A percentile compares a stretch with the other conserved stretches of the same genome.
These are phyloP conservation scores for Coecobrya sp. DNA, from an alignment of 2,888 invertebrate species.

Conservation along the genomic window DNA sequence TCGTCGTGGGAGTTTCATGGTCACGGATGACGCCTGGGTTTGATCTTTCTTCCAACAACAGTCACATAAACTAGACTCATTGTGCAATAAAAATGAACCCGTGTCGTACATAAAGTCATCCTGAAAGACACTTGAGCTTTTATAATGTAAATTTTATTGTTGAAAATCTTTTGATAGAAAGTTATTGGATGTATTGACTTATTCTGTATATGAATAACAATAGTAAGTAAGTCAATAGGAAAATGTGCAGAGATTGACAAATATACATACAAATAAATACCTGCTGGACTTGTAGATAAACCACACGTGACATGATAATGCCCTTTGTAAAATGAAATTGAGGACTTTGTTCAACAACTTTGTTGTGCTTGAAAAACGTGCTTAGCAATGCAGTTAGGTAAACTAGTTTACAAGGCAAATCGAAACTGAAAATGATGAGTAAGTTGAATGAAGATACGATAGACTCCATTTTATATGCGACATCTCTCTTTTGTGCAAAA, in stretches of 20 bases:
- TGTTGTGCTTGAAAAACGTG: too few species aligned
- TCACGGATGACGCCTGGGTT: background rate
- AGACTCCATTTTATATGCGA: too few species aligned
- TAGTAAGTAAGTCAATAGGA: too few species aligned
- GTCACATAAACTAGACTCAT: background rate
- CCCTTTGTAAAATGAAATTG: background rate
- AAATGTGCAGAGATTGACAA: too few species aligned
- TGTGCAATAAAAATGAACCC: background rate
- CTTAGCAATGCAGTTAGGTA: background rate
- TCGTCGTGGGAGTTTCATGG: background rate
- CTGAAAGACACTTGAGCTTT: background rate
- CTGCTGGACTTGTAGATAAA: background rate
- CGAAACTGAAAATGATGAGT: background rate
- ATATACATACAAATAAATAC: background rate
- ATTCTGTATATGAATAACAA: too few species aligned
- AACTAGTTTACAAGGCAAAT: background rate
- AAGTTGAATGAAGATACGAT: background rate
- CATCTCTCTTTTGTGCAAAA: background rate
- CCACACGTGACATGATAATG: background rate
- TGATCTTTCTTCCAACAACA: background rate
- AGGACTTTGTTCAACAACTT: background rate
- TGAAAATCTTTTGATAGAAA: background rate
- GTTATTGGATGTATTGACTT: too few species aligned
- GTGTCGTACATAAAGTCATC: background rate
- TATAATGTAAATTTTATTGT: constrained; percentile 5